Evolutionary conservation across 1,140 invertebrate species (phyloP), one percentile per base, ranked within the genome.

Genomic region (Apis cerana): DNA sequence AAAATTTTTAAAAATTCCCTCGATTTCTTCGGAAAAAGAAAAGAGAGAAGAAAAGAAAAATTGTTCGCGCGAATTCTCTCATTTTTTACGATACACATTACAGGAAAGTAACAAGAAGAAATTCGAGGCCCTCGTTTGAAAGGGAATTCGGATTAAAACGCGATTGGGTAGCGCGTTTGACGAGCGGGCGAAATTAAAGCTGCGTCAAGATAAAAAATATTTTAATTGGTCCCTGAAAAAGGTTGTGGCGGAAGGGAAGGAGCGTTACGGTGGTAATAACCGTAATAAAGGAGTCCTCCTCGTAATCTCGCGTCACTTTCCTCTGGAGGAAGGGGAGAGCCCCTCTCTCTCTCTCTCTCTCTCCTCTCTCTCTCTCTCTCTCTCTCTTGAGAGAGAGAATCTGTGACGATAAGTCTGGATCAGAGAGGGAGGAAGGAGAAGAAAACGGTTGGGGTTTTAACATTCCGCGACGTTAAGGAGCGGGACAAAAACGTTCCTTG

Each of bases 161-260:
- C 76, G 67, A 69, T 61, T 59, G 54, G 17, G 12, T 43, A n/a
- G 56, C n/a, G 54, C 23, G 54, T 52, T 33, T 33, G 59, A 59
- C 48, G 59, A 52, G 54, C 67, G 54, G 19, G 54, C 67, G 52
- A 59, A 79, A 70, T 79, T 79, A 61, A 59, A 79, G 54, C 67
- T 15, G 43, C 56, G 54, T 61, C 67, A n/a, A 70, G 76, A 79
- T 79, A 79, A 79, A 48, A 43, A 79, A 70, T 79, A 59, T 78
- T 79, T 79, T 79, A 79, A 79, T 79, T 79, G 67, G 67, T 48
- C 67, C 67, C 23, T 61, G 59, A 61, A 68, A 79, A 54, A 68
- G 67, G 67, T 23, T 17, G 52, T n/a, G 11, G 33, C 54, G 65
- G n/a, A 67, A 80, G 59, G 27, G 59, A 23, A 33, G 33, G 19